These are phyloP conservation scores for Spisula subtruncata DNA, from an alignment of 2,888 invertebrate species.

Conservation along the genomic window DNA sequence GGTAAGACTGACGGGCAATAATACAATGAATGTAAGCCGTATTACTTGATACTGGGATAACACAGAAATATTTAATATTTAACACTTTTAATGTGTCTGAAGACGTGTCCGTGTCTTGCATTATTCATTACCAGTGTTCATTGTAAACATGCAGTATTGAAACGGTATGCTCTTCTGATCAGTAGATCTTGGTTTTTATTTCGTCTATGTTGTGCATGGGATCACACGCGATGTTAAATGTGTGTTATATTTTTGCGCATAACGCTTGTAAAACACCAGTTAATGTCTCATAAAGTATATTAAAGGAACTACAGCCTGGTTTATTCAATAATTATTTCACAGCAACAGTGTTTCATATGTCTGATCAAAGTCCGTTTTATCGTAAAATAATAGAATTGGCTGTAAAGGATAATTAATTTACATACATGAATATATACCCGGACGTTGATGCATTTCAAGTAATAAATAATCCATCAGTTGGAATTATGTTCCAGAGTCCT, in stretches of 20 bases:
- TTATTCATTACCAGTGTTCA: too few species aligned
- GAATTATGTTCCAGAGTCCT: neutral
- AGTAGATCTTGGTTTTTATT: too few species aligned
- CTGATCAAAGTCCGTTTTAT: constrained; percentile 2
- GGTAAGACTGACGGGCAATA: too few species aligned
- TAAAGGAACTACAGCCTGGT: neutral
- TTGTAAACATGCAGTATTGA: too few species aligned
- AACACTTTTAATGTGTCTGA: too few species aligned
- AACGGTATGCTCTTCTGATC: too few species aligned
- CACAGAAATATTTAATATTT: too few species aligned
- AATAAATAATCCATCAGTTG: neutral
- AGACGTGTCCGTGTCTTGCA: too few species aligned
- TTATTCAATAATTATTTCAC: neutral
- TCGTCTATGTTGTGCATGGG: neutral
- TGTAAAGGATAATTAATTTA: neutral
- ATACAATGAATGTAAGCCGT: too few species aligned
- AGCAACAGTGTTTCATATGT: neutral
- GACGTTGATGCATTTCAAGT: neutral
- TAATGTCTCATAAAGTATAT: neutral
- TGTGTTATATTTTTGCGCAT: neutral
- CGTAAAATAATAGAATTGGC: neutral
- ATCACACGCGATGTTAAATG: neutral
- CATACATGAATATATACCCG: neutral
- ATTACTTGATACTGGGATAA: too few species aligned
- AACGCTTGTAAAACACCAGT: neutral